Evolutionary conservation across 2,888 invertebrate genomes (phyloP), one percentile per base, ranked within the genome.

Genomic region (Morpho achilles): DNA sequence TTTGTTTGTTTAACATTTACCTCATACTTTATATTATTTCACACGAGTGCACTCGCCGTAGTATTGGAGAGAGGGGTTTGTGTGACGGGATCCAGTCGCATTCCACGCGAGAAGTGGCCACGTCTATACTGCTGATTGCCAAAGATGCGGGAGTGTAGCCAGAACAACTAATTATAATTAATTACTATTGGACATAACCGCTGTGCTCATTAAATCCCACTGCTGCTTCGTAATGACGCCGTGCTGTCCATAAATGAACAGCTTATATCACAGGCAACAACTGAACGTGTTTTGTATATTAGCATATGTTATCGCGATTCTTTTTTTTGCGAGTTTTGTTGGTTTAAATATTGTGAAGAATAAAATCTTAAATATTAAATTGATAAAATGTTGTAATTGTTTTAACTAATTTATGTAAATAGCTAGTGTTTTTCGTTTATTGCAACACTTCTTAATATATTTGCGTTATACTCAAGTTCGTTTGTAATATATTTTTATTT

Each of bases 41-140:
- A 69, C 74, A 75, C 72, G 74, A 68, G 69, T 63, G 59, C 62
- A 55, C 60, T 64, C 66, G 62, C 60, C 63, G 61, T 65, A 61
- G 64, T 55, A 56, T 61, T 59, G 63, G 63, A 58, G 63, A 57
- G 62, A 63, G 60, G 69, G 63, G 69, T 61, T 69, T 64, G 67
- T 56, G 61, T 60, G 65, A 55, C 62, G 65, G 65, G 70, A 76
- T 75, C 76, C 74, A 76, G 76, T 76, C 71, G 74, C 77, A 77
- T 77, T 76, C 77, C 77, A 60, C 50, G 51, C 61, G 62, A 56
- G 63, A 63, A 62, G 57, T 69, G 67, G 64, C 67, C 66, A 66
- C 68, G 66, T 64, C 64, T 59, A 64, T 61, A 60, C 61, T 66
- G 64, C 62, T 67, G 67, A 61, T 69, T 69, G 67, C 67, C 68